Evolutionary conservation across 37 sponge, comb jelly and placozoan species (phyloP).

Genomic region (Crambe crambe): DNA sequence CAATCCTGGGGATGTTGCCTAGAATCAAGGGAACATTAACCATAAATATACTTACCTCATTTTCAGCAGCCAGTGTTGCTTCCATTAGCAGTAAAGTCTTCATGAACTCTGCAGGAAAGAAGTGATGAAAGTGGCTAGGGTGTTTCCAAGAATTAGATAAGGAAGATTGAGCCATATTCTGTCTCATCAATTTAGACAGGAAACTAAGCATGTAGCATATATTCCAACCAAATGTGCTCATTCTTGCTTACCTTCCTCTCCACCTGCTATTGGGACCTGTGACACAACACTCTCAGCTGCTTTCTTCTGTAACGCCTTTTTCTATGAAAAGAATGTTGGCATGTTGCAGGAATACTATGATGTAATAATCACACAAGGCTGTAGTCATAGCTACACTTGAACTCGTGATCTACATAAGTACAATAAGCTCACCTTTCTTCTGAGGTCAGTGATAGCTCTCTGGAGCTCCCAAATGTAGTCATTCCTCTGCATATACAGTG

Average conservation of each 20-base stretch:
- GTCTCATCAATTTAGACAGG: too few species aligned
- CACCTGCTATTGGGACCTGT: not conserved
- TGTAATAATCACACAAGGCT: too few species aligned
- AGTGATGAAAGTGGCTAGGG: not conserved
- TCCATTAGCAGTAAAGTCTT: constrained; percentile 67
- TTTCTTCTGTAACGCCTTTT: constrained; percentile 26
- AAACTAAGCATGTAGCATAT: too few species aligned
- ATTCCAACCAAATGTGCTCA: too few species aligned
- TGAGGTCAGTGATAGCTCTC: constrained; percentile 65
- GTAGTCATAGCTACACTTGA: too few species aligned
- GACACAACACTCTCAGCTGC: not conserved
- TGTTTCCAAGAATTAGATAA: too few species aligned
- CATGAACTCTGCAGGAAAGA: constrained; percentile 39
- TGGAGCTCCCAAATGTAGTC: constrained; percentile 71
- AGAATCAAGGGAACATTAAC: not conserved
- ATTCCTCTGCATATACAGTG: constrained; percentile 27
- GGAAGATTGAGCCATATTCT: too few species aligned
- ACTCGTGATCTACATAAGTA: too few species aligned
- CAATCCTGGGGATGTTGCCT: not conserved
- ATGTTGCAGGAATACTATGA: not conserved
- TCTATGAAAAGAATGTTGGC: constrained; percentile 1
- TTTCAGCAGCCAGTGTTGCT: constrained; percentile 57
- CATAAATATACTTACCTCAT: constrained; percentile 48
- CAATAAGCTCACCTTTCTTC: constrained; percentile 58
- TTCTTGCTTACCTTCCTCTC: constrained; percentile 9